Evolutionary conservation across 2,113 vertebrate species (phyloP).

Genomic region (Hippopotamus amphibius): DNA sequence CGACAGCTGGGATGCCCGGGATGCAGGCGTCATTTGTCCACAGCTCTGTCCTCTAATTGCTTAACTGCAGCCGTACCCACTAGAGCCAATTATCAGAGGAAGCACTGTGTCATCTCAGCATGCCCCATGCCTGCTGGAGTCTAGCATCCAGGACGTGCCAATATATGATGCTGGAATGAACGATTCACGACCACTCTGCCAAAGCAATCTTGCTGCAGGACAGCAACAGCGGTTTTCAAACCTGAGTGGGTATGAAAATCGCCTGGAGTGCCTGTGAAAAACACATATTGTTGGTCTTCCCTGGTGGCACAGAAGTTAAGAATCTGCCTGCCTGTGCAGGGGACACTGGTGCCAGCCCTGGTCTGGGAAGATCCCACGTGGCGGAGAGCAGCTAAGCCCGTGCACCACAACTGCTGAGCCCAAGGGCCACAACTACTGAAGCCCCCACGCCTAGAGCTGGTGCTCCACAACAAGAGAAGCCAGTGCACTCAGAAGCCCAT

Average conservation of each 20-base stretch:
- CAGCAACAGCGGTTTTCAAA: not conserved
- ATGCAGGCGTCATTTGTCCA: too few relatives aligned
- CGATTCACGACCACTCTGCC: not conserved
- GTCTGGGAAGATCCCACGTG: too few relatives aligned
- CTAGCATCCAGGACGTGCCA: not conserved
- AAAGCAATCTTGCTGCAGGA: not conserved
- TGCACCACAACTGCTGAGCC: too few relatives aligned
- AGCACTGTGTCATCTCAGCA: rapidly evolving
- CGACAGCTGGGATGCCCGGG: too few relatives aligned
- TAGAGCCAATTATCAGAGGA: not conserved
- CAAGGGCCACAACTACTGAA: too few relatives aligned
- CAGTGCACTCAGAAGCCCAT: too few relatives aligned
- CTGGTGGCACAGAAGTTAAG: too few relatives aligned
- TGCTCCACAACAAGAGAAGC: too few relatives aligned
- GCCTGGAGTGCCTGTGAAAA: not conserved
- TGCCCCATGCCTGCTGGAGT: not conserved
- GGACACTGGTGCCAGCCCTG: too few relatives aligned
- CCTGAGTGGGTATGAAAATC: not conserved
- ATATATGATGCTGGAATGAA: not conserved
- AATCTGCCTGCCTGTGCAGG: too few relatives aligned
- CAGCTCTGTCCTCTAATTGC: not conserved
- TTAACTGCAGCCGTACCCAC: not conserved
- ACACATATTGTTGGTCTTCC: not conserved
- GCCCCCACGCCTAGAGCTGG: too few relatives aligned
- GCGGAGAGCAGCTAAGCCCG: too few relatives aligned